phyloP scores from a whole-genome alignment of 2,888 invertebrate species.

The Frankliniella intonsa region DNA sequence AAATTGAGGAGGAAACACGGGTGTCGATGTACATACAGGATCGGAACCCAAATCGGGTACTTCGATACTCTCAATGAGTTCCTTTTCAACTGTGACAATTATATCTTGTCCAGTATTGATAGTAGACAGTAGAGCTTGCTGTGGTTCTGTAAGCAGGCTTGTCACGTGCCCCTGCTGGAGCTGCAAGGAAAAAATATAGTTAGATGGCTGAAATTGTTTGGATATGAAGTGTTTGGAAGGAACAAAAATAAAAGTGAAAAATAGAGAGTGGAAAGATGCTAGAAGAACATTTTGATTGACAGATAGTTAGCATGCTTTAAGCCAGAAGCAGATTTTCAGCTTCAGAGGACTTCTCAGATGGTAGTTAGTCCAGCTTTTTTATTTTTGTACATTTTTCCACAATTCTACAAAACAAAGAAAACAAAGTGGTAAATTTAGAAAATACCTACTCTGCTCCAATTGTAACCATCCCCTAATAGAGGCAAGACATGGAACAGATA shows the following conservation, averaged over 20 bases:
- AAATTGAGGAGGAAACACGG: neutral
- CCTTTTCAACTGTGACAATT: conserved; percentile 79
- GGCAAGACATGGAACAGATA: conserved; percentile 39
- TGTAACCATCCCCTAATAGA: conserved; percentile 39
- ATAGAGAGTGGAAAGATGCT: no score
- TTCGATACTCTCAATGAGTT: conserved; percentile 59
- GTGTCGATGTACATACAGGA: conserved; percentile 47
- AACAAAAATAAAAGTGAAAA: no score
- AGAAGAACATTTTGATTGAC: no score
- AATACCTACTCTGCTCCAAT: conserved; percentile 43
- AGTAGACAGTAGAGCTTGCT: conserved; percentile 85
- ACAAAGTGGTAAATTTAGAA: conserved; percentile 19
- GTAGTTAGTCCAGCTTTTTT: neutral
- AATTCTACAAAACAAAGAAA: conserved; percentile 23
- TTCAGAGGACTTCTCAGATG: neutral
- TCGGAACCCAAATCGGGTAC: conserved; percentile 76
- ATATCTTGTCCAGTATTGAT: conserved; percentile 85
- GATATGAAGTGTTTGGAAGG: neutral
- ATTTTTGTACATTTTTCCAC: neutral
- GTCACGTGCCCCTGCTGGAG: conserved; percentile 82
- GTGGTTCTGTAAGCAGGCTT: conserved; percentile 82
- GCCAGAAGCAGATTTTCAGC: conserved; percentile 16
- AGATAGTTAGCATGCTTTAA: neutral
- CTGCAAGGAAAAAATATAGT: conserved; percentile 45
- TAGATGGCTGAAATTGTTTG: neutral